Conservation (phyloP, 2,888 invertebrate genomes). For the Biston betularia region DNA sequence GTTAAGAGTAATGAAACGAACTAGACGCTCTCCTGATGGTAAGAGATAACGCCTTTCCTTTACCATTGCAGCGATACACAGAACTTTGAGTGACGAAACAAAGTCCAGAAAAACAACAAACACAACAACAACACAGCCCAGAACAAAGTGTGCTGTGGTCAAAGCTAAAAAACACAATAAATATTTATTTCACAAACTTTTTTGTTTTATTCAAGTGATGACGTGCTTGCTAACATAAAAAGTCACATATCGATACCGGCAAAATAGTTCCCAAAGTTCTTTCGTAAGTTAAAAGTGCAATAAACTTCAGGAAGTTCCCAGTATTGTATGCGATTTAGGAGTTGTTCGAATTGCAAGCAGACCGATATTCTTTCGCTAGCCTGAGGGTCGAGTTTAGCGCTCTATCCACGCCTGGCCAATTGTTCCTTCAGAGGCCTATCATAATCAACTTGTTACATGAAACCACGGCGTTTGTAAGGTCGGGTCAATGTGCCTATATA, state of each 20-base stretch:
- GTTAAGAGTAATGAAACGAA: too few relatives aligned
- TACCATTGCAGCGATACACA: too few relatives aligned
- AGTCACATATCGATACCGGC: background rate
- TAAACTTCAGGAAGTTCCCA: background rate
- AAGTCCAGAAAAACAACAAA: too few relatives aligned
- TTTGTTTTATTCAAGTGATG: too few relatives aligned
- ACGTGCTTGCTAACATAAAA: too few relatives aligned
- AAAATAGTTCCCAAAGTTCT: background rate
- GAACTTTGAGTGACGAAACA: too few relatives aligned
- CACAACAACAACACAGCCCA: too few relatives aligned
- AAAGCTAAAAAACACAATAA: too few relatives aligned
- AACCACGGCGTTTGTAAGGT: conserved; percentile 1
- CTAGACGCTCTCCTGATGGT: too few relatives aligned
- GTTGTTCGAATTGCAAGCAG: background rate
- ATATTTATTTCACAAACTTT: too few relatives aligned
- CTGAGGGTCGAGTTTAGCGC: conserved; percentile 23
- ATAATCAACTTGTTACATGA: conserved; percentile 21
- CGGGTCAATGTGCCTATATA: conserved; percentile 10
- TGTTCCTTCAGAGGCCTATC: conserved; percentile 18
- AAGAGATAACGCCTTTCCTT: too few relatives aligned
- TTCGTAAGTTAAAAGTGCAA: background rate
- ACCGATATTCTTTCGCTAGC: conserved; percentile 8
- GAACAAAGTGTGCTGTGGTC: too few relatives aligned
- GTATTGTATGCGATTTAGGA: conserved; percentile 3
- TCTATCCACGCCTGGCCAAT: conserved; percentile 14